A percentile compares a stretch with the other conserved stretches of the same genome.
Conservation (phyloP, 1,140 invertebrate genomes). For the Lepidurus arcticus region DNA sequence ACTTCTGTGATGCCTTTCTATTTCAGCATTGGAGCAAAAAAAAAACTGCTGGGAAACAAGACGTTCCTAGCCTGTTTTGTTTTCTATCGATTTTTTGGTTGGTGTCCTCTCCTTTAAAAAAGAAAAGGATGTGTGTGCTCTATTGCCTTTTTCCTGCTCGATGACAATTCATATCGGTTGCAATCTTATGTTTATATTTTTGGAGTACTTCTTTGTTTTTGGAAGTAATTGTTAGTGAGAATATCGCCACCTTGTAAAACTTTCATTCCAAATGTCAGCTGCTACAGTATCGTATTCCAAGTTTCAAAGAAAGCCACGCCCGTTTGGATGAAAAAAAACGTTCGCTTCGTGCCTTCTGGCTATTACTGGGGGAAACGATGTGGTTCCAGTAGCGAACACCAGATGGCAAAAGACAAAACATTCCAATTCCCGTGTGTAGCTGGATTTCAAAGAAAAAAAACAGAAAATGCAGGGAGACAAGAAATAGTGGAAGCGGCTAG, state of each 20-base stretch:
- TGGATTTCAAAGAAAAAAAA: not conserved
- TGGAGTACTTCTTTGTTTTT: not conserved
- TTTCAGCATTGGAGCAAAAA: not conserved
- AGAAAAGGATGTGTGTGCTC: not conserved
- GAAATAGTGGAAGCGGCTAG: not conserved
- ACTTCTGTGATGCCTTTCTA: slow-evolving; percentile 1
- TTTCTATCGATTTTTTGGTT: not conserved
- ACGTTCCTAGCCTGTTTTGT: not conserved
- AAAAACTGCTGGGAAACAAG: not conserved
- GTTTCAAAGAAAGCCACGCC: not conserved
- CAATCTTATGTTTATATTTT: not conserved
- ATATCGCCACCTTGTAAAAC: too few species aligned
- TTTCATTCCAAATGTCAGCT: too few species aligned
- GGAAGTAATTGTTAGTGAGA: too few species aligned
- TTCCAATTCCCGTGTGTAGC: not conserved
- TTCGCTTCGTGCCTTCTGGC: not conserved
- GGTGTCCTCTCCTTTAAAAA: not conserved
- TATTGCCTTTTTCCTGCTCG: slow-evolving; percentile 5
- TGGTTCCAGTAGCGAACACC: not conserved
- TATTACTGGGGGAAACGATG: not conserved
- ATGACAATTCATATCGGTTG: slow-evolving; percentile 12
- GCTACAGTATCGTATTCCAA: not conserved
- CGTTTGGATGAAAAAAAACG: not conserved
- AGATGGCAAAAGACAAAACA: not conserved
- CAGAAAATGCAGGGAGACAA: not conserved